These are phyloP conservation scores for Paedocypris micromegethes DNA, from an alignment of 2,797 vertebrate genomes.

Conservation along the genomic window DNA sequence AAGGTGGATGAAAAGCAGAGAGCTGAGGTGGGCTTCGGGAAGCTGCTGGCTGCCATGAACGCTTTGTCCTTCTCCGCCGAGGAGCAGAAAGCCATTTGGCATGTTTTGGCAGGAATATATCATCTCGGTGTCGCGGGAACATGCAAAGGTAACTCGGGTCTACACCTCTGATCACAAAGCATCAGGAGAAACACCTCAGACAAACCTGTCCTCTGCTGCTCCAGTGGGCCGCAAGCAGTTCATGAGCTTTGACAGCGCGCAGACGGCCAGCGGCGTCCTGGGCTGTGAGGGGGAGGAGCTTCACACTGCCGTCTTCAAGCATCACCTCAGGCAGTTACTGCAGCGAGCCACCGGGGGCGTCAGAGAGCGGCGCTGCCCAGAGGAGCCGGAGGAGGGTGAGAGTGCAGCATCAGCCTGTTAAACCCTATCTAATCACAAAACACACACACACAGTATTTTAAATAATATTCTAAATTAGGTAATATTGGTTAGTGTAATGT, in stretches of 20 bases:
- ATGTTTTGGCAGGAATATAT: constrained; percentile 82
- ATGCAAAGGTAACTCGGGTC: constrained; percentile 78
- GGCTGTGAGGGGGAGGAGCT: constrained; percentile 89
- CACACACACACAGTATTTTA: too few relatives aligned
- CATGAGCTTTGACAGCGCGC: constrained; percentile 81
- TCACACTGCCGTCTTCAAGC: constrained; percentile 86
- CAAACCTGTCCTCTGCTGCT: not conserved
- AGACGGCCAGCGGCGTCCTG: constrained; percentile 71
- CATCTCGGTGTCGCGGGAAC: constrained; percentile 87
- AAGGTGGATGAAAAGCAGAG: constrained; percentile 91
- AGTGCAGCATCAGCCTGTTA: not conserved
- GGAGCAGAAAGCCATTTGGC: constrained; percentile 85
- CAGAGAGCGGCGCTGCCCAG: constrained; percentile 43
- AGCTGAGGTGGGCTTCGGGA: constrained; percentile 71
- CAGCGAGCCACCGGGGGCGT: constrained; percentile 69
- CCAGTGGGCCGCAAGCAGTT: constrained; percentile 92
- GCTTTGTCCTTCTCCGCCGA: constrained; percentile 68
- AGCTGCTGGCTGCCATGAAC: constrained; percentile 82
- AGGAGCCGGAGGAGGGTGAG: constrained; percentile 61
- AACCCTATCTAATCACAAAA: not conserved
- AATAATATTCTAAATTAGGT: too few relatives aligned
- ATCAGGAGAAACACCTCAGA: constrained; percentile 10
- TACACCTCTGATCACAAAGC: not conserved
- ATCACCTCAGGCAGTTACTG: constrained; percentile 86
- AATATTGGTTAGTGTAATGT: too few relatives aligned